Percentiles rank a stretch among this genome's conserved stretches.
These are phyloP conservation scores for Drosophila kohkoa DNA, from an alignment of 1,140 invertebrate species.

Conservation along the genomic window DNA sequence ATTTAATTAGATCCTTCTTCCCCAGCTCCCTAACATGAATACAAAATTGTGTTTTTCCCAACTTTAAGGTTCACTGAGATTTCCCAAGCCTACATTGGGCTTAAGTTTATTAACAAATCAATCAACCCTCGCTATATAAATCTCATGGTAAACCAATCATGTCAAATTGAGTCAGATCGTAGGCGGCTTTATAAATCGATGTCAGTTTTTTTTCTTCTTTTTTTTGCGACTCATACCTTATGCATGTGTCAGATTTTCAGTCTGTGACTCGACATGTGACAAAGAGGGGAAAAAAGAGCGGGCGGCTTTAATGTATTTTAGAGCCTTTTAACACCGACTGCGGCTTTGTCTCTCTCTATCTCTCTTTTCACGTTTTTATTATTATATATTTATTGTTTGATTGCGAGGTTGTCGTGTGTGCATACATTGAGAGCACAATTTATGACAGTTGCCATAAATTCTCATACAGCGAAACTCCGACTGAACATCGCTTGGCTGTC, in stretches of 20 bases:
- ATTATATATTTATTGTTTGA: conserved; percentile 37
- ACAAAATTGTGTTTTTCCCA: background rate
- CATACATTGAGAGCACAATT: conserved; percentile 47
- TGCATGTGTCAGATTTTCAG: conserved; percentile 21
- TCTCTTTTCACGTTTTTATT: conserved; percentile 30
- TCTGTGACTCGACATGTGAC: background rate
- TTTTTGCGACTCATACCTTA: background rate
- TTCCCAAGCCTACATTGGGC: background rate
- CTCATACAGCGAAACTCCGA: conserved; percentile 48
- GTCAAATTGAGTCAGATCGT: conserved; percentile 69
- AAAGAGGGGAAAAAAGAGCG: background rate
- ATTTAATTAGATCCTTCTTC: background rate
- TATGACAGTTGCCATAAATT: conserved; percentile 71
- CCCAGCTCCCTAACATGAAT: background rate
- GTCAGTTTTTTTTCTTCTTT: conserved; percentile 5
- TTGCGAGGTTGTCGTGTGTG: conserved; percentile 4
- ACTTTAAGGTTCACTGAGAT: background rate
- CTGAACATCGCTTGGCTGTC: conserved; percentile 39
- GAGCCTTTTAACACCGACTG: conserved; percentile 51
- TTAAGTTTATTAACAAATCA: conserved; percentile 17
- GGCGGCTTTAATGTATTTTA: conserved; percentile 54
- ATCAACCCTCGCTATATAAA: conserved; percentile 57
- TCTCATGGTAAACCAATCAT: conserved; percentile 72
- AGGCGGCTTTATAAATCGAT: conserved; percentile 43
- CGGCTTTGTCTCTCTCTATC: background rate